Evolutionary conservation across 1,140 invertebrate species (phyloP).

Genomic region (Camponotus floridanus): DNA sequence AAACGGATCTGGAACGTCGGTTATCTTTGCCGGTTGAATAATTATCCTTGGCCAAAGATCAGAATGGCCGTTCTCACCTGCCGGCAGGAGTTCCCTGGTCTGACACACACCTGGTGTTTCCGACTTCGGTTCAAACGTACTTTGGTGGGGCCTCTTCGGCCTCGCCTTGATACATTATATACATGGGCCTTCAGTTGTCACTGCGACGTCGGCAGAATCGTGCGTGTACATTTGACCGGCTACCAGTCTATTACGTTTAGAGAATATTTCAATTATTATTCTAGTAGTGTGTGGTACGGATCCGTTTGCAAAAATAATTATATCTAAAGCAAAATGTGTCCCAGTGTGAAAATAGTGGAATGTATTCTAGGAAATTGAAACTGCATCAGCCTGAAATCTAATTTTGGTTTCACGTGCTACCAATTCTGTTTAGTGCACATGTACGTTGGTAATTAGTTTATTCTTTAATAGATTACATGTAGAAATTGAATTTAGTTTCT

Average conservation of each 20-base stretch:
- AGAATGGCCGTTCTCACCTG: conserved; percentile 62
- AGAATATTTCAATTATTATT: conserved; percentile 1
- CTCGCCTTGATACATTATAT: conserved; percentile 60
- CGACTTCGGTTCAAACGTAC: conserved; percentile 64
- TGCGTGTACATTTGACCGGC: not conserved
- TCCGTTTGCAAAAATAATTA: not conserved
- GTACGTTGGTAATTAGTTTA: conserved; percentile 14
- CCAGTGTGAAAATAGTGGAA: conserved; percentile 12
- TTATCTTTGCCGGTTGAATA: conserved; percentile 31
- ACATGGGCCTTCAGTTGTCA: conserved; percentile 77
- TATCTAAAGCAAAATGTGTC: not conserved
- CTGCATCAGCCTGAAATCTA: conserved; percentile 30
- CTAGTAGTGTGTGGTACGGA: not conserved
- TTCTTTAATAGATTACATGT: not conserved
- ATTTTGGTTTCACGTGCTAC: conserved; percentile 42
- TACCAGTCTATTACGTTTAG: not conserved
- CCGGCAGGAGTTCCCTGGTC: conserved; percentile 45
- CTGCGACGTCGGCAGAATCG: conserved; percentile 69
- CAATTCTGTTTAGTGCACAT: conserved; percentile 5
- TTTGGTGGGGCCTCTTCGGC: conserved; percentile 71
- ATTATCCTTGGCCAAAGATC: conserved; percentile 42
- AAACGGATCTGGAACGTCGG: not conserved
- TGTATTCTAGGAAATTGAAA: not conserved
- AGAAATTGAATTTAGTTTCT: not conserved
- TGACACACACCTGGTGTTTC: conserved; percentile 66